Evolutionary conservation across 2,888 invertebrate species (phyloP).

Genomic region (Drosophila neotestacea): DNA sequence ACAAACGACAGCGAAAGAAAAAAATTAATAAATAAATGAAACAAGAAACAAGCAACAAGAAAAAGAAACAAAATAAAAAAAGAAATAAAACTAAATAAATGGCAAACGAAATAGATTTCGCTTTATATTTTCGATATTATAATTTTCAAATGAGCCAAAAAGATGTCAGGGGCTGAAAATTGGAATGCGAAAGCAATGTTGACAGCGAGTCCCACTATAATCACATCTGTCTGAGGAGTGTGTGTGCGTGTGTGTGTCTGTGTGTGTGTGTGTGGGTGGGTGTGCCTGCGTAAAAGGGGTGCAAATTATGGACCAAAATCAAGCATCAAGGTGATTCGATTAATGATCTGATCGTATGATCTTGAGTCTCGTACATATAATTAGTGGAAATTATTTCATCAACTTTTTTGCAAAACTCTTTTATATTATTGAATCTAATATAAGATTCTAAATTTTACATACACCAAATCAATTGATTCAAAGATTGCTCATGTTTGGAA

Average conservation of each 20-base stretch:
- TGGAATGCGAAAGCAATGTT: constrained; percentile 62
- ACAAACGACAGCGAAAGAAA: constrained; percentile 55
- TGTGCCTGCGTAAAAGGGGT: constrained; percentile 9
- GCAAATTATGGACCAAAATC: constrained; percentile 33
- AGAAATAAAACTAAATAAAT: constrained; percentile 16
- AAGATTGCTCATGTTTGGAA: no score
- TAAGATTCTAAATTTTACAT: no score
- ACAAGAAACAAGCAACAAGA: constrained; percentile 12
- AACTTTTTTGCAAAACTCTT: not conserved
- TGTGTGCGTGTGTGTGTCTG: not conserved
- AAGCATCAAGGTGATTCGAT: constrained; percentile 44
- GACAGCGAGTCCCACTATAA: constrained; percentile 53
- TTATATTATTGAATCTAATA: not conserved
- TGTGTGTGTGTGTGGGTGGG: constrained; percentile 9
- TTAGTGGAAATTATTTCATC: not conserved
- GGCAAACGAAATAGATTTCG: constrained; percentile 37
- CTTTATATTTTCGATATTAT: constrained; percentile 47
- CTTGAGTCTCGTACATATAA: not conserved
- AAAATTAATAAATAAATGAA: constrained; percentile 50
- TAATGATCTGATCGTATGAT: constrained; percentile 22
- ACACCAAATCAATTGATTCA: no score
- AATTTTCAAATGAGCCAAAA: constrained; percentile 58
- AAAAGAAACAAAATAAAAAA: not conserved
- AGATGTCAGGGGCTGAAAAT: constrained; percentile 65
- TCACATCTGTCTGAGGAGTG: constrained; percentile 1